Conservation (phyloP, 1,140 invertebrate genomes). For the Portunus trituberculatus region DNA sequence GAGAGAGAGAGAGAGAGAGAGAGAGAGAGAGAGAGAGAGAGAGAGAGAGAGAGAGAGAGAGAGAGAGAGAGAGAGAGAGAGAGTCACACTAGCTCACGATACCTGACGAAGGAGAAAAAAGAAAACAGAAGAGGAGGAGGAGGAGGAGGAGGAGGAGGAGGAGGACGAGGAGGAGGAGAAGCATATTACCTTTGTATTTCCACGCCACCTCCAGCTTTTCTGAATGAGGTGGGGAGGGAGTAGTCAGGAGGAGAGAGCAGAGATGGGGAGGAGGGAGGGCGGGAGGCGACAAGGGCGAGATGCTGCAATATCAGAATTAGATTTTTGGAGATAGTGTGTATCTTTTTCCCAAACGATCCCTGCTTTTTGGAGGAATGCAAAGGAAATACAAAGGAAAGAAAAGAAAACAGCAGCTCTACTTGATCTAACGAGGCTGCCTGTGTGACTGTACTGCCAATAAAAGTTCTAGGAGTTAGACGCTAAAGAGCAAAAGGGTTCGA, state of each 20-base stretch:
- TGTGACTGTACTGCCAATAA: too few species aligned
- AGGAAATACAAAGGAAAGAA: too few species aligned
- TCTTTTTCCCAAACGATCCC: too few species aligned
- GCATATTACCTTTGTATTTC: not conserved
- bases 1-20: not conserved
- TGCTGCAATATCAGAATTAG: too few species aligned
- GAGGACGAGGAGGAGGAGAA: not conserved
- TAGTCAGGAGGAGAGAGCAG: not conserved
- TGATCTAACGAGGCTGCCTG: too few species aligned
- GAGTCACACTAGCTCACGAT: not conserved
- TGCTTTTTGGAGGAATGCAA: too few species aligned
- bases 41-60: conserved; percentile 34
- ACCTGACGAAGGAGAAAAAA: not conserved
- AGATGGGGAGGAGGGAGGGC: not conserved
- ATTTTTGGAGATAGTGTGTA: too few species aligned
- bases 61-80: not conserved
- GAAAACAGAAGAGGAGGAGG: not conserved
- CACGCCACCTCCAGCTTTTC: not conserved
- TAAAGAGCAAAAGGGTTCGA: too few species aligned
- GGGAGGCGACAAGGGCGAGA: not conserved
- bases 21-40: conserved; percentile 41
- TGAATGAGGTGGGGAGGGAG: not conserved
- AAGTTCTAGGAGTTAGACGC: too few species aligned
- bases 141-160: not conserved
- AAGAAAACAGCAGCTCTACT: too few species aligned